phyloP scores from a whole-genome alignment of 2,888 invertebrate genomes.

The Ochropleura plecta region DNA sequence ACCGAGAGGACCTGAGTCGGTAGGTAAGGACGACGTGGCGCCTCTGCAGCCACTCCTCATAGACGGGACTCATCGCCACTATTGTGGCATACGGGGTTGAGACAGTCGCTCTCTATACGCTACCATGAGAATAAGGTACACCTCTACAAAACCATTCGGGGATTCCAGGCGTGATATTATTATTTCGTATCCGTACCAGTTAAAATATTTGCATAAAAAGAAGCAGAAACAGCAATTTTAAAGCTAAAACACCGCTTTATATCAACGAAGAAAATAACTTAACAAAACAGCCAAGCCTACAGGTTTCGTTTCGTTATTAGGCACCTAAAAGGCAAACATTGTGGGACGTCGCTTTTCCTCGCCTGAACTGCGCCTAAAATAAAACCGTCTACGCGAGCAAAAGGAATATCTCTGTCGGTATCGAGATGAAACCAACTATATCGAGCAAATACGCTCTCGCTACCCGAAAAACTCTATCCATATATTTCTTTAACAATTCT shows the following conservation, averaged over 20 bases:
- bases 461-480: slow-evolving; percentile 43
- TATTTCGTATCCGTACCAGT: background rate
- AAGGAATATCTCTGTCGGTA: slow-evolving; percentile 46
- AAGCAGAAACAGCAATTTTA: background rate
- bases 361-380: slow-evolving; percentile 28
- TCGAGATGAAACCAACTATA: slow-evolving; percentile 53
- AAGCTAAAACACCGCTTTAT: background rate
- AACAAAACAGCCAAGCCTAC: background rate
- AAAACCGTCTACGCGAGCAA: slow-evolving; percentile 39
- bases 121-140: too few species aligned
- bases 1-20: too few species aligned
- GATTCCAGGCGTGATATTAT: too few species aligned
- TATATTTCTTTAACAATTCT: slow-evolving; percentile 48
- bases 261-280: background rate
- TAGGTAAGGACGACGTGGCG: too few species aligned
- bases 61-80: too few species aligned
- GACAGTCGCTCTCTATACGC: too few species aligned
- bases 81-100: too few species aligned
- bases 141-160: too few species aligned
- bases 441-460: slow-evolving; percentile 42
- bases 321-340: slow-evolving; percentile 29
- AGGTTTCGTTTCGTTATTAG: slow-evolving; percentile 20
- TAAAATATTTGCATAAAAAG: background rate
- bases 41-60: too few species aligned
- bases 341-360: slow-evolving; percentile 8